Evolutionary conservation across 2,888 invertebrate species (phyloP), one percentile per base, ranked within the genome.

Genomic region (Urechis unicinctus): DNA sequence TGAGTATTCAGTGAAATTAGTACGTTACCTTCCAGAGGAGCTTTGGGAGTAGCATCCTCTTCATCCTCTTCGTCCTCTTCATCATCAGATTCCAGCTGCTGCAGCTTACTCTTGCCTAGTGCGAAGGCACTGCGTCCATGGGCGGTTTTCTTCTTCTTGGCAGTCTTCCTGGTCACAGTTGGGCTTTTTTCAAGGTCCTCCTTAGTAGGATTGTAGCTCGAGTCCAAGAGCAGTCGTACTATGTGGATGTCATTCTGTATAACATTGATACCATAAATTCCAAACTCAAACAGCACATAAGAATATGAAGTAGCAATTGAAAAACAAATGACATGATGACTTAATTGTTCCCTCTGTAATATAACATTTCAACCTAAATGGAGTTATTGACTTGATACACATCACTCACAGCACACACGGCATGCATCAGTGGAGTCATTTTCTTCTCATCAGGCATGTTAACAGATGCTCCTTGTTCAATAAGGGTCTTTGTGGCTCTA

Each of bases 371-470:
- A n/a, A n/a, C n/a, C n/a, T n/a, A n/a, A n/a, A n/a, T n/a, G n/a
- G n/a, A n/a, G n/a, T n/a, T n/a, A n/a, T n/a, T n/a, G n/a, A n/a
- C n/a, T n/a, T n/a, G n/a, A n/a, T 3, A 44, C 17, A 36, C 5
- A 28, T 2, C 22, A 53, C 68, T 60, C 65, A 78, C 79, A 70
- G 71, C 63, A 63, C 67, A 67, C 13, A 78, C 76, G 46, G 79
- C 78, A 66, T 78, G 74, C 78, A 79, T 79, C 36, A 80, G 61
- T 13, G 79, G 77, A 17, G 77, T 77, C n/a, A 70, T 58, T 6
- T 73, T 72, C 24, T 67, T 57, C 50, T 68, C 70, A 64, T 79
- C 79, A 9, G 73, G 60, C 59, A 73, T 68, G 62, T 79, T 78
- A 2, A 75, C 66, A 26, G 71, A 70, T 13, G 78, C 79, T 28